Evolutionary conservation across 2,113 vertebrate genomes (phyloP).

Genomic region (Mustela lutreola): DNA sequence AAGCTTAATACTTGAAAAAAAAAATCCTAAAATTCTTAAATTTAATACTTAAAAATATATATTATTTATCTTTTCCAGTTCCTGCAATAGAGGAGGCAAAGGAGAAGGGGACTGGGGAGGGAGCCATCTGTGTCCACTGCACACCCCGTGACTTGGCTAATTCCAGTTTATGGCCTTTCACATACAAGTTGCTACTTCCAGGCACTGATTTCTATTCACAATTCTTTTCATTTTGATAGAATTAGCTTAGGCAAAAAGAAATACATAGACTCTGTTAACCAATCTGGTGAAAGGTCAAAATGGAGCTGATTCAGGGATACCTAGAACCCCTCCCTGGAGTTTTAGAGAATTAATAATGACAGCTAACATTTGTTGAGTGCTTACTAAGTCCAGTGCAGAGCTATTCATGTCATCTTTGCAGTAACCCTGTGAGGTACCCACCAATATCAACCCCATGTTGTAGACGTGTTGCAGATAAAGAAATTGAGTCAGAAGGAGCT

Average conservation of each 20-base stretch:
- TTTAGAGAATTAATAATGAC: not conserved
- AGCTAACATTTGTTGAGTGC: not conserved
- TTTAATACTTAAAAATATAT: not conserved
- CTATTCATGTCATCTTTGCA: not conserved
- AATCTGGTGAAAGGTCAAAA: not conserved
- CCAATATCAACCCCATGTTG: constrained; percentile 10
- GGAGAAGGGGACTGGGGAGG: not conserved
- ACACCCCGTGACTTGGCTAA: not conserved
- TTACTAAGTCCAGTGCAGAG: not conserved
- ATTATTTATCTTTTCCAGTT: not conserved
- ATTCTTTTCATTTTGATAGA: not conserved
- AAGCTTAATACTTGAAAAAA: not conserved
- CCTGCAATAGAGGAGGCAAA: not conserved
- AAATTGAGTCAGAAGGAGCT: not conserved
- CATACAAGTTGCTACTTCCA: not conserved
- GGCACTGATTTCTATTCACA: not conserved
- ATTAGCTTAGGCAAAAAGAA: constrained; percentile 3
- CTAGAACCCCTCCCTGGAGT: not conserved
- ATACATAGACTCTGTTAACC: not conserved
- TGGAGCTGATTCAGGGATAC: not conserved
- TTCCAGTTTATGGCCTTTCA: not conserved
- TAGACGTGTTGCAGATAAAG: constrained; percentile 16
- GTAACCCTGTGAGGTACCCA: not conserved
- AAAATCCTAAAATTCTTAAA: not conserved
- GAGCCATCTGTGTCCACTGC: not conserved